These are phyloP conservation scores for Tineola bisselliella DNA, from an alignment of 2,888 invertebrate species.

Conservation along the genomic window DNA sequence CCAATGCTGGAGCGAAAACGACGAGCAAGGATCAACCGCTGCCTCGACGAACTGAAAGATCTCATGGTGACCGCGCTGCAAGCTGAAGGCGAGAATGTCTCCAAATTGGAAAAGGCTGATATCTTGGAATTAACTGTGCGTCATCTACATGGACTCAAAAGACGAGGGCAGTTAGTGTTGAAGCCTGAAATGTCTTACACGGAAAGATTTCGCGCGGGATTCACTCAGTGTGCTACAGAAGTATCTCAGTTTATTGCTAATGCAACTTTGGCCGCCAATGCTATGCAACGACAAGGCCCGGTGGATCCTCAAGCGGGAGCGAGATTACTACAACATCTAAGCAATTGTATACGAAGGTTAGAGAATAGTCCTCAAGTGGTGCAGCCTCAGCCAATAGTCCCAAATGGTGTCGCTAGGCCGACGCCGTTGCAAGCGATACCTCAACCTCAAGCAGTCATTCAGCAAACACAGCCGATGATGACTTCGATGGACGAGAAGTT, in stretches of 20 bases:
- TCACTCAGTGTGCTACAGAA: conserved; percentile 89
- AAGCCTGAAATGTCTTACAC: conserved; percentile 76
- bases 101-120: conserved; percentile 88
- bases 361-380: conserved; percentile 76
- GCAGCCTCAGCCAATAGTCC: conserved; percentile 46
- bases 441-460: conserved; percentile 16
- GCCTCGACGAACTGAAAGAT: conserved; percentile 89
- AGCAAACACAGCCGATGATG: conserved; percentile 23
- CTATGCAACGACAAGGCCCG: conserved; percentile 70
- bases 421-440: conserved; percentile 17
- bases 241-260: conserved; percentile 75
- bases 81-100: conserved; percentile 88
- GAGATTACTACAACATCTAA: conserved; percentile 84
- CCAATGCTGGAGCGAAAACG: conserved; percentile 89
- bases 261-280: conserved; percentile 80
- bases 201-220: conserved; percentile 86
- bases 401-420: conserved; percentile 15
- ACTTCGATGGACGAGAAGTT: conserved; percentile 30
- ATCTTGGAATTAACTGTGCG: conserved; percentile 86
- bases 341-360: conserved; percentile 72
- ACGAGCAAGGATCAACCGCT: conserved; percentile 88
- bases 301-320: conserved; percentile 87
- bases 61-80: conserved; percentile 87
- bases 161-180: conserved; percentile 70
- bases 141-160: conserved; percentile 83